Evolutionary conservation across 2,113 vertebrate genomes (phyloP).

Genomic region (Oncorhynchus kisutch): DNA sequence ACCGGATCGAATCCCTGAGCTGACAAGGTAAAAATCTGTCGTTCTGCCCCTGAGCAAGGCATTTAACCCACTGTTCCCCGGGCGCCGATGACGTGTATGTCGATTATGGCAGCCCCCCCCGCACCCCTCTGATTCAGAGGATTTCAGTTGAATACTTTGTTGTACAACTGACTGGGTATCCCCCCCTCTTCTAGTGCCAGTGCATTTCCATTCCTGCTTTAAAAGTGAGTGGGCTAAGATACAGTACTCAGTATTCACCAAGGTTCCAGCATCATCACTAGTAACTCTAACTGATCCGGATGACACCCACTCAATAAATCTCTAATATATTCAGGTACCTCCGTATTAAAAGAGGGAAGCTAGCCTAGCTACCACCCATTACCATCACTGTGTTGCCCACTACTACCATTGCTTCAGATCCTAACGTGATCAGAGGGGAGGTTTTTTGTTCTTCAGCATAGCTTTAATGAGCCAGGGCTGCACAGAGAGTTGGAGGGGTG

Average conservation of each 20-base stretch:
- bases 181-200: no score
- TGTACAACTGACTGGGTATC: no score
- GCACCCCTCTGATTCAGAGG: no score
- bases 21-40: no score
- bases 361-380: background rate
- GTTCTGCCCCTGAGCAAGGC: no score
- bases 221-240: constrained; percentile 47
- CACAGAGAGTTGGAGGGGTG: constrained; percentile 3
- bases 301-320: constrained; percentile 31
- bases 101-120: no score
- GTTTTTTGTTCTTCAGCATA: background rate
- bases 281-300: constrained; percentile 38
- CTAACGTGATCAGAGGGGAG: background rate
- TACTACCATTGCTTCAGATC: background rate
- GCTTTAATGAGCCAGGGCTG: background rate
- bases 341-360: background rate
- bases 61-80: no score
- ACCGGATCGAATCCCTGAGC: no score
- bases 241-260: constrained; percentile 12
- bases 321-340: constrained; percentile 2
- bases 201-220: background rate
- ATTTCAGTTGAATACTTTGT: no score
- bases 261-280: constrained; percentile 51
- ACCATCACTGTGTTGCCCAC: background rate
- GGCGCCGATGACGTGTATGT: no score